Evolutionary conservation across 2,888 invertebrate species (phyloP).

Genomic region (Drosophila diplacantha): DNA sequence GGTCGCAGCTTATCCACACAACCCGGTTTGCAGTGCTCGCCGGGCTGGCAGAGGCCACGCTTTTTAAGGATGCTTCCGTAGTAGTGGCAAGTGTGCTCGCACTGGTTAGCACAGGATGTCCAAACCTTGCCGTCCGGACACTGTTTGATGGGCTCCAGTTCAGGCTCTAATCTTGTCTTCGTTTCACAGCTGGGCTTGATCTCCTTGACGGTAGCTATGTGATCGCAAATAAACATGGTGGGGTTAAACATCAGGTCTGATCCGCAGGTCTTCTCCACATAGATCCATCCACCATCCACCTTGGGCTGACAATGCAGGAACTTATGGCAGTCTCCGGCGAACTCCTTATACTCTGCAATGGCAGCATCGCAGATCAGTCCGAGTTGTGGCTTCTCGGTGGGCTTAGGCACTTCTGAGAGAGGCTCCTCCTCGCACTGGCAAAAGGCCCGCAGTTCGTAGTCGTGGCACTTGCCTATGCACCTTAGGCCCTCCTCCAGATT

Average conservation of each 20-base stretch:
- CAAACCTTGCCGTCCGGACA: conserved; percentile 80
- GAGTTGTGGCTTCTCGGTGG: conserved; percentile 65
- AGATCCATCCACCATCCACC: conserved; percentile 75
- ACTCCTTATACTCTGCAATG: conserved; percentile 80
- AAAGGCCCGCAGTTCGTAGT: conserved; percentile 89
- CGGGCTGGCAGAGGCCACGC: conserved; percentile 73
- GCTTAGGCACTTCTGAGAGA: conserved; percentile 36
- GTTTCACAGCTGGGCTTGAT: conserved; percentile 82
- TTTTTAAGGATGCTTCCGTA: conserved; percentile 78
- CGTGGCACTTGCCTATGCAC: conserved; percentile 84
- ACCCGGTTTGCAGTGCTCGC: conserved; percentile 73
- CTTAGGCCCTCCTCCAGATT: conserved; percentile 85
- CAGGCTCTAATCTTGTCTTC: conserved; percentile 31
- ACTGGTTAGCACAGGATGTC: conserved; percentile 85
- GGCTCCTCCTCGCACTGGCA: conserved; percentile 81
- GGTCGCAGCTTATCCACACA: conserved; percentile 75
- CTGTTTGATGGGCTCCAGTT: conserved; percentile 35
- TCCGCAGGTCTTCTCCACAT: conserved; percentile 83
- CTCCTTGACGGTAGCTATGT: conserved; percentile 80
- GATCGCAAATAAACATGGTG: conserved; percentile 81
- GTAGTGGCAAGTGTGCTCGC: conserved; percentile 84
- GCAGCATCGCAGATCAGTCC: conserved; percentile 75
- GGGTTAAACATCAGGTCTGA: conserved; percentile 84
- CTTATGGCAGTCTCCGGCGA: conserved; percentile 83
- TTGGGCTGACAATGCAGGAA: conserved; percentile 84